phyloP scores from a whole-genome alignment of 2,113 vertebrate species.

The Tenrec ecaudatus region DNA sequence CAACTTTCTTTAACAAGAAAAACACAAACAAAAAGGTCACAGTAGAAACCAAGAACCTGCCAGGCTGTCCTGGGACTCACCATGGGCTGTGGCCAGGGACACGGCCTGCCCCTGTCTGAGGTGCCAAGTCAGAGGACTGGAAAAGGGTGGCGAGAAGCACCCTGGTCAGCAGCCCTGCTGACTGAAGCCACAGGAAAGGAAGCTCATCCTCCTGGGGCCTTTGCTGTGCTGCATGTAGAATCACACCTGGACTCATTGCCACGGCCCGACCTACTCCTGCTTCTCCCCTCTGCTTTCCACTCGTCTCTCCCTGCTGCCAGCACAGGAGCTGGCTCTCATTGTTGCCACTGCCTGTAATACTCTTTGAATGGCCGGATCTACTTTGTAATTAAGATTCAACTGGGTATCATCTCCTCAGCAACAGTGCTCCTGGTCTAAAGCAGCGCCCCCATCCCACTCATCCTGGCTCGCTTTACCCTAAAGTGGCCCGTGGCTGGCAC shows the following conservation, averaged over 20 bases:
- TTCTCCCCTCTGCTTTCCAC: not conserved
- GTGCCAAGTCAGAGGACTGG: not conserved
- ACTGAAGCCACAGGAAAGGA: not conserved
- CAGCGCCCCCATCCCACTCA: not conserved
- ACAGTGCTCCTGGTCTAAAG: not conserved
- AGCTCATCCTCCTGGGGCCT: not conserved
- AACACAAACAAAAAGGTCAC: not conserved
- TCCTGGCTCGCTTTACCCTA: not conserved
- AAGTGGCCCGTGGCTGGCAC: not conserved
- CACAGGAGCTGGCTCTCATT: not conserved
- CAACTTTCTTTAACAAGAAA: constrained; percentile 35
- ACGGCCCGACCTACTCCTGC: not conserved
- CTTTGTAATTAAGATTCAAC: not conserved
- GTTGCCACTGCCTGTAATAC: not conserved
- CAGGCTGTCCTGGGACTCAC: not conserved
- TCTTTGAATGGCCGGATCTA: not conserved
- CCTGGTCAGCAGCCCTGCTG: not conserved
- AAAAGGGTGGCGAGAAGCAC: not conserved
- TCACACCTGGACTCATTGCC: not conserved
- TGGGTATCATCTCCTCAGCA: not conserved
- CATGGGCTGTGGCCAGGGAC: not conserved
- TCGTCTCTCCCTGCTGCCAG: not conserved
- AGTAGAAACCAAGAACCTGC: not conserved
- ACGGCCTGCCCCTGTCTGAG: not conserved
- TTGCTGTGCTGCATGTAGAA: not conserved